A percentile compares a stretch with the other conserved stretches of the same genome.
phyloP scores from a whole-genome alignment of 2,797 vertebrate genomes.

The Hoplostethus atlanticus region DNA sequence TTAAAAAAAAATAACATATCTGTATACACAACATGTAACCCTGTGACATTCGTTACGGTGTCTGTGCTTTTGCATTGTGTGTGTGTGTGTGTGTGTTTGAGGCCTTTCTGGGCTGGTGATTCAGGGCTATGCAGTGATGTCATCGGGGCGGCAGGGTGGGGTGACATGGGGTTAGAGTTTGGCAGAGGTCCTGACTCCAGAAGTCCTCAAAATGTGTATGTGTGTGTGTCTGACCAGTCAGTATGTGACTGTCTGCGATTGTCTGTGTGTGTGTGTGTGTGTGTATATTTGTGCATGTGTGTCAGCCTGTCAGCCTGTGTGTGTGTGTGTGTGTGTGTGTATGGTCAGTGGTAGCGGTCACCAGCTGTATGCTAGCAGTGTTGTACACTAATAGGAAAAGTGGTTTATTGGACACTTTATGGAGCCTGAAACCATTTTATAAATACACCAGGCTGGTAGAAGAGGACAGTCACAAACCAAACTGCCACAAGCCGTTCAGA shows the following conservation, averaged over 20 bases:
- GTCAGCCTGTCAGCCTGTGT: neutral
- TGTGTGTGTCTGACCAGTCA: slow-evolving; percentile 38
- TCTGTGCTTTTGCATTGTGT: slow-evolving; percentile 25
- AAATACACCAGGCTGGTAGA: slow-evolving; percentile 46
- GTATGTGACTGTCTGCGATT: slow-evolving; percentile 38
- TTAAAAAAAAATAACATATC: neutral
- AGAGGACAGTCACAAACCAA: slow-evolving; percentile 42
- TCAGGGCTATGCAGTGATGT: slow-evolving; percentile 66
- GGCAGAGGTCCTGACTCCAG: slow-evolving; percentile 64
- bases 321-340: slow-evolving; percentile 14
- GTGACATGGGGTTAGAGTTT: slow-evolving; percentile 69
- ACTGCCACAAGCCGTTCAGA: slow-evolving; percentile 42
- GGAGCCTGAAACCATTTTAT: slow-evolving; percentile 60
- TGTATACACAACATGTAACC: slow-evolving; percentile 43
- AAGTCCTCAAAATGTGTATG: slow-evolving; percentile 37
- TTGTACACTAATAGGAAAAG: slow-evolving; percentile 69
- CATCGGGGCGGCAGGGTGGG: slow-evolving; percentile 66
- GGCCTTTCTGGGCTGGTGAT: slow-evolving; percentile 35
- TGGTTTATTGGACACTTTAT: slow-evolving; percentile 73
- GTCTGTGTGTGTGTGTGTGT: slow-evolving; percentile 15
- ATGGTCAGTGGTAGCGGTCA: slow-evolving; percentile 56
- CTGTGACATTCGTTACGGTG: slow-evolving; percentile 23
- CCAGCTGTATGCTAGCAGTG: slow-evolving; percentile 49
- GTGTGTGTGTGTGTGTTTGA: slow-evolving; percentile 17
- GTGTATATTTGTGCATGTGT: neutral